Evolutionary conservation across 2,113 vertebrate species (phyloP).

Genomic region (Scomber colias): DNA sequence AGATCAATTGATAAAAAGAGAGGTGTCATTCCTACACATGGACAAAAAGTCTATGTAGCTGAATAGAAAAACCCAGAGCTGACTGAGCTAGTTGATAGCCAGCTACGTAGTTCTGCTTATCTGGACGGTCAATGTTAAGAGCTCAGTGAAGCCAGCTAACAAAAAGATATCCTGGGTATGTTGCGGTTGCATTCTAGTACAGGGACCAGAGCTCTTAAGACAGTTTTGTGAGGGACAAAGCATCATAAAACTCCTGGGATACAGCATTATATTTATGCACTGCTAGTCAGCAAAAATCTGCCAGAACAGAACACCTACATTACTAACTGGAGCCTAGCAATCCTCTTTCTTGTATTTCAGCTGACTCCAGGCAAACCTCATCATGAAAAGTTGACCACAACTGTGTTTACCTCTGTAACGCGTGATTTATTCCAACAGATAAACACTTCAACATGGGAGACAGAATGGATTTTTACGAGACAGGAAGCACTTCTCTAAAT

Average conservation of each 20-base stretch:
- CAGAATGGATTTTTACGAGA: slow-evolving; percentile 21
- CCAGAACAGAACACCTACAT: not conserved
- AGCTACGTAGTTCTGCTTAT: too few relatives aligned
- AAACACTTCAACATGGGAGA: slow-evolving; percentile 17
- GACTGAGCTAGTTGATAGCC: too few relatives aligned
- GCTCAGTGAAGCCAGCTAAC: too few relatives aligned
- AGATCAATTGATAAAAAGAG: too few relatives aligned
- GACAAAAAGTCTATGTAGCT: too few relatives aligned
- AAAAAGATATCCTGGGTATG: too few relatives aligned
- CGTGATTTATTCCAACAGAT: slow-evolving; percentile 40
- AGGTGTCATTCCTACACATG: too few relatives aligned
- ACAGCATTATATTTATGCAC: not conserved
- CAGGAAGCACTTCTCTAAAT: not conserved
- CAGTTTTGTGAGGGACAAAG: not conserved
- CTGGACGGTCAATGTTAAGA: too few relatives aligned
- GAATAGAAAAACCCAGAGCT: too few relatives aligned
- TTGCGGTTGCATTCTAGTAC: too few relatives aligned
- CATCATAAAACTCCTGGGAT: not conserved
- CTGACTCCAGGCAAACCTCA: slow-evolving; percentile 1
- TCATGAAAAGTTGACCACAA: slow-evolving; percentile 13
- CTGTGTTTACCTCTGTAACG: slow-evolving; percentile 16
- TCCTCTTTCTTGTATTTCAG: not conserved
- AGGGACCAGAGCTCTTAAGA: not conserved
- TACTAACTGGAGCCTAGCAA: not conserved
- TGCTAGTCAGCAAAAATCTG: too few relatives aligned